Percentiles rank a stretch among this genome's conserved stretches.
Evolutionary conservation across 2,113 vertebrate genomes (phyloP).

Genomic region (Nibea albiflora): DNA sequence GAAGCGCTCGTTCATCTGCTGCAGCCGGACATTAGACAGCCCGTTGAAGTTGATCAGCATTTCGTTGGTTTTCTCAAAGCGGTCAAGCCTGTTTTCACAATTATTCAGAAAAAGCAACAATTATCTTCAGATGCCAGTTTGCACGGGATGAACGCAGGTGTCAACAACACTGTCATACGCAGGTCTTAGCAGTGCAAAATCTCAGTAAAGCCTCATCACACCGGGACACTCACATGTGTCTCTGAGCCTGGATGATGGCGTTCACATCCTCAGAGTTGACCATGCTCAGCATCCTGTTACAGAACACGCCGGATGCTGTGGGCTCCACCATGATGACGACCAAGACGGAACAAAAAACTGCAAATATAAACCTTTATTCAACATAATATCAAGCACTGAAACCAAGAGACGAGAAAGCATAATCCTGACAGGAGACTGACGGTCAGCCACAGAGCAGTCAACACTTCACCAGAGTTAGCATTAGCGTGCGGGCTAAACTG

Average conservation of each 20-base stretch:
- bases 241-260: constrained; percentile 97
- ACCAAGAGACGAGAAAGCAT: neutral
- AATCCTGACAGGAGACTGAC: neutral
- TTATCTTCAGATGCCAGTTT: neutral
- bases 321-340: constrained; percentile 86
- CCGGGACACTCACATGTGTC: constrained; percentile 91
- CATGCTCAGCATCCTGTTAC: constrained; percentile 95
- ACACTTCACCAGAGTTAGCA: neutral
- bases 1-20: constrained; percentile 97
- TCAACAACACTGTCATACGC: neutral
- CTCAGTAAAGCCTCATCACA: neutral
- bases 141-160: neutral
- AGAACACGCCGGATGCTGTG: constrained; percentile 92
- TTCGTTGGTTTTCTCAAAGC: constrained; percentile 99
- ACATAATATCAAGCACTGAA: neutral
- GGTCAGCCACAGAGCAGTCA: too few relatives aligned
- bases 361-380: constrained; percentile 7
- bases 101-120: constrained; percentile 11
- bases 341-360: constrained; percentile 23
- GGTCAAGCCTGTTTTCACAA: constrained; percentile 89
- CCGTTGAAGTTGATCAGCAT: constrained; percentile 99
- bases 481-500: constrained; percentile 11
- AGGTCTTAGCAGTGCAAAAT: neutral
- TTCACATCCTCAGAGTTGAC: constrained; percentile 96
- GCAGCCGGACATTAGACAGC: constrained; percentile 91